These are phyloP conservation scores for Alloscopus bannaensis DNA, from an alignment of 2,888 invertebrate genomes.

Conservation along the genomic window DNA sequence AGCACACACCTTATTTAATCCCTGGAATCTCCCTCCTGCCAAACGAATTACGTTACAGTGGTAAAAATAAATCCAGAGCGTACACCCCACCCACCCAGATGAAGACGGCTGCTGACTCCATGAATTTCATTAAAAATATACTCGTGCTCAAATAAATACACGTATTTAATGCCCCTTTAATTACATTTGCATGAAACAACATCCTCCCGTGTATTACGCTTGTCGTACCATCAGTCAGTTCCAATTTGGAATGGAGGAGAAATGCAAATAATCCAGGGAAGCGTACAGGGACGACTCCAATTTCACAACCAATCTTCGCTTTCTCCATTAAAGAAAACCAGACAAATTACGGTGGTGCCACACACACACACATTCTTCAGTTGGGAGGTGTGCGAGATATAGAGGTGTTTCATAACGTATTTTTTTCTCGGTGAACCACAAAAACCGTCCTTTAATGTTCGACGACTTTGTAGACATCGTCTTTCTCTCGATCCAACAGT, in stretches of 20 bases:
- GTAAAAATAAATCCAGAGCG: conserved; percentile 10
- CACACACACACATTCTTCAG: not conserved
- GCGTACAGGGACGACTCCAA: not conserved
- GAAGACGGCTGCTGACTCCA: too few relatives aligned
- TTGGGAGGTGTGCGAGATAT: too few relatives aligned
- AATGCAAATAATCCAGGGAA: not conserved
- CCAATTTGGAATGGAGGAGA: not conserved
- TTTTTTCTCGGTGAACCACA: conserved; percentile 13
- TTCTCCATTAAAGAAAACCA: conserved; percentile 21
- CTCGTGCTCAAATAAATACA: conserved; percentile 4
- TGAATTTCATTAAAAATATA: conserved; percentile 46
- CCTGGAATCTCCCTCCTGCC: not conserved
- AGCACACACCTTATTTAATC: not conserved
- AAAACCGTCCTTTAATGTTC: conserved; percentile 13
- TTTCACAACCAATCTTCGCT: not conserved
- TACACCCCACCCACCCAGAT: conserved; percentile 20
- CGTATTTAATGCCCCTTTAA: conserved; percentile 54
- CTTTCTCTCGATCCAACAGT: conserved; percentile 4
- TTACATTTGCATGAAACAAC: conserved; percentile 59
- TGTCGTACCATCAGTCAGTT: too few relatives aligned
- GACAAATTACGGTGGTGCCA: conserved; percentile 16
- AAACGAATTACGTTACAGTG: not conserved
- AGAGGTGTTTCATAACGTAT: too few relatives aligned
- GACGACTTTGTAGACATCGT: conserved; percentile 6
- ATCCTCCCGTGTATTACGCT: too few relatives aligned